Conservation (phyloP, 92 coral and sea anemone genomes). For the Palythoa grandis region DNA sequence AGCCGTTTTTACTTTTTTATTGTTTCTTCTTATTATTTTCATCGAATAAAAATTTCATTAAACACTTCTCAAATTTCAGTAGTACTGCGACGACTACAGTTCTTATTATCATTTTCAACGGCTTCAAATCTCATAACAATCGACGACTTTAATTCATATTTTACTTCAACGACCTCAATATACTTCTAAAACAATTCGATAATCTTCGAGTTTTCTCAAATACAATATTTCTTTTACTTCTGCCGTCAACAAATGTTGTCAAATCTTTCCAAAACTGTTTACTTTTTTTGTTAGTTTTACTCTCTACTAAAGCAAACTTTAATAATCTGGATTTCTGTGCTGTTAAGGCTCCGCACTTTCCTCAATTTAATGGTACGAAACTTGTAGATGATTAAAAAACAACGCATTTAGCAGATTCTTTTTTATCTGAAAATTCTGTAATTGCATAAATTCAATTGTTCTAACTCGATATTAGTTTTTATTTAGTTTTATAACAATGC, state of each 20-base stretch:
- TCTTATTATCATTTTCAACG: too few species aligned
- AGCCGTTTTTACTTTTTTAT: background rate
- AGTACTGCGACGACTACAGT: too few species aligned
- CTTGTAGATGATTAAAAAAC: background rate
- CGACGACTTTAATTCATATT: too few species aligned
- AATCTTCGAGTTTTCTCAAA: too few species aligned
- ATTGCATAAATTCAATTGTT: background rate
- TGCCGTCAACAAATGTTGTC: too few species aligned
- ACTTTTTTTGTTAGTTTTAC: background rate
- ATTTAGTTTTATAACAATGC: background rate
- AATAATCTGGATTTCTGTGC: background rate
- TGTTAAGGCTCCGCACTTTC: too few species aligned
- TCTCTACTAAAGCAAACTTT: background rate
- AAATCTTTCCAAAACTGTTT: background rate
- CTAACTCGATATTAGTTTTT: background rate
- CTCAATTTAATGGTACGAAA: background rate
- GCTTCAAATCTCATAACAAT: too few species aligned
- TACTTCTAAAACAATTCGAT: too few species aligned
- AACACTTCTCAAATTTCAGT: too few species aligned
- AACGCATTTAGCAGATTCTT: background rate
- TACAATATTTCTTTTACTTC: too few species aligned
- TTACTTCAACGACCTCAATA: too few species aligned
- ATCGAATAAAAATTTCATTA: background rate
- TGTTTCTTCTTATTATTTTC: conserved; percentile 7
- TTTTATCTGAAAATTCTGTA: too few species aligned